These are phyloP conservation scores for Brachyptera risi DNA, from an alignment of 2,888 invertebrate genomes.

Conservation along the genomic window DNA sequence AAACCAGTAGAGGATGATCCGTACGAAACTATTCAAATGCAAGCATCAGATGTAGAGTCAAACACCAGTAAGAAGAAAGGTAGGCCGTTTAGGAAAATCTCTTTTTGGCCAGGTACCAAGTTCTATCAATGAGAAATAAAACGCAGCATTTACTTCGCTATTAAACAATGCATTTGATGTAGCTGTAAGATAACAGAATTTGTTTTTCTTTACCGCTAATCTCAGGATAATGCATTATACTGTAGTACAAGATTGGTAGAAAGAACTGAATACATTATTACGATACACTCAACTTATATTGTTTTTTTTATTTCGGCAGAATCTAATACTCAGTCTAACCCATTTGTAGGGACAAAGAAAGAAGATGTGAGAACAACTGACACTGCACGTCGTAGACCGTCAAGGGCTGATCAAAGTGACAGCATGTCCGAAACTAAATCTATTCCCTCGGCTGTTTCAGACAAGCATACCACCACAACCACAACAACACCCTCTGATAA, in stretches of 20 bases:
- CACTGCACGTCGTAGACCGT: slow-evolving; percentile 17
- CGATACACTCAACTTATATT: neutral
- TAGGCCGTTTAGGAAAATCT: slow-evolving; percentile 68
- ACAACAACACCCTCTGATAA: slow-evolving; percentile 24
- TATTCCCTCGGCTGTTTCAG: slow-evolving; percentile 28
- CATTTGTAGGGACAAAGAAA: slow-evolving; percentile 29
- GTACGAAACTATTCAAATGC: slow-evolving; percentile 27
- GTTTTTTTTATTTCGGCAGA: neutral
- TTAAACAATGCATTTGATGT: neutral
- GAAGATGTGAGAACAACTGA: slow-evolving; percentile 25
- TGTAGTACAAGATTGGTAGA: neutral
- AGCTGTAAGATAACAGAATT: neutral
- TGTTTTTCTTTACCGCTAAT: neutral
- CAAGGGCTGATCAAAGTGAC: slow-evolving; percentile 29
- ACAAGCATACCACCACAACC: slow-evolving; percentile 9
- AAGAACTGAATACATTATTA: neutral
- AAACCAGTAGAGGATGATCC: slow-evolving; percentile 26
- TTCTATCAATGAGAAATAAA: slow-evolving; percentile 38
- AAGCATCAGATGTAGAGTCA: slow-evolving; percentile 25
- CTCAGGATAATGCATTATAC: neutral
- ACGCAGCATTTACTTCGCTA: neutral
- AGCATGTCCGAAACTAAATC: slow-evolving; percentile 30
- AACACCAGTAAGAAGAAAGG: slow-evolving; percentile 52
- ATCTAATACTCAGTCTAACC: slow-evolving; percentile 27
- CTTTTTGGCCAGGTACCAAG: slow-evolving; percentile 70